A percentile compares a stretch with the other conserved stretches of the same genome.
These are phyloP conservation scores for Pluvialis apricaria DNA, from an alignment of 2,113 vertebrate species.

Conservation along the genomic window DNA sequence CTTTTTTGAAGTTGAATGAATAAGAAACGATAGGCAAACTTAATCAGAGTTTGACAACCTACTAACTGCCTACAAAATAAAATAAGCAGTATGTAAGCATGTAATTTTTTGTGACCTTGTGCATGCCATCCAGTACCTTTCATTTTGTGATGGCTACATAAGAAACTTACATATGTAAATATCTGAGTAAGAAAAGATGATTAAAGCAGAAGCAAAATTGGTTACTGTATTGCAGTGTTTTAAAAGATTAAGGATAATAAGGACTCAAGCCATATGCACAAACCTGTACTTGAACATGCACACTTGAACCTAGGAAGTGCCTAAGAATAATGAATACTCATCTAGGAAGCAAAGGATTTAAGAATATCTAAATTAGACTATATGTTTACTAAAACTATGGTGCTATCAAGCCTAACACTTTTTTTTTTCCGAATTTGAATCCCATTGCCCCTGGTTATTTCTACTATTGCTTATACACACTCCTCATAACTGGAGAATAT, in stretches of 20 bases:
- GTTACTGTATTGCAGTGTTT: background rate
- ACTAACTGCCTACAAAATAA: background rate
- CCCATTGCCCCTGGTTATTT: background rate
- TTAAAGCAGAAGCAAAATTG: background rate
- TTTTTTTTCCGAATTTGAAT: background rate
- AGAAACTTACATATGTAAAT: background rate
- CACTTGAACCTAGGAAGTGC: constrained; percentile 4
- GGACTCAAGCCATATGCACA: background rate
- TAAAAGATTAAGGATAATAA: background rate
- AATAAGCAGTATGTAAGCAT: background rate
- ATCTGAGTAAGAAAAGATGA: too few relatives aligned
- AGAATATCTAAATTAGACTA: background rate
- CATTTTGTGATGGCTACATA: background rate
- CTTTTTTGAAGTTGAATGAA: background rate
- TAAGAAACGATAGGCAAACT: background rate
- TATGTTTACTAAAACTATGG: background rate
- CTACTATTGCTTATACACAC: background rate
- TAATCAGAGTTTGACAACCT: background rate
- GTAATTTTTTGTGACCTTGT: background rate
- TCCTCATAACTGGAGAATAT: background rate
- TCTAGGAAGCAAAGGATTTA: background rate
- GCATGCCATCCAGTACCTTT: background rate
- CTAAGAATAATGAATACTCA: background rate
- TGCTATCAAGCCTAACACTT: background rate
- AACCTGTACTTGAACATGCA: background rate